Base-by-base conservation (phyloP, 1,140 invertebrate species). In the Adelges cooleyi region DNA sequence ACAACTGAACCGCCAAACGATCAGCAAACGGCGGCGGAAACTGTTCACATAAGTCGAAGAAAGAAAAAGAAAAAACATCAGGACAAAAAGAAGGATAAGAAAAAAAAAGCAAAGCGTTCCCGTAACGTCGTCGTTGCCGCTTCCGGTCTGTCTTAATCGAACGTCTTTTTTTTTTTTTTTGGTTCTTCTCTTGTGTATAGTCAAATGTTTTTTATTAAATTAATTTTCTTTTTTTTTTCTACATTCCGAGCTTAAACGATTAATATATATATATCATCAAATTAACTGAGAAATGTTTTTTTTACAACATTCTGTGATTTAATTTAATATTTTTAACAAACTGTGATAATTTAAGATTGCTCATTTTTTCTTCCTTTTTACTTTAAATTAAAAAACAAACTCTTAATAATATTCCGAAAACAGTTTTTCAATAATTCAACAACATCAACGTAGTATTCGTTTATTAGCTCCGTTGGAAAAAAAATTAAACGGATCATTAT, bases 301-400 rank as follows among this genome's bases (percentile, higher is more conserved):
- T 48, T 6, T 33, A 48, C 17, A 25, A 42, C 10, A 56, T 5
- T 46, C 56, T 62, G 54, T 59, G 56, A 62, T 62, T 62, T 62
- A 46, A 46, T 46, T 62, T 62, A 29, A 48, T 42, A n/a, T 62
- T 62, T 62, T 62, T 33, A 62, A 62, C 25, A 62, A 62, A 46
- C 56, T 62, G 56, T 62, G 56, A 62, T 62, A 62, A 48, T 29
- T 62, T 48, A 62, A 59, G 23, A 59, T 44, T 59, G 53, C 53
- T 59, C 53, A 59, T 42, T 59, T 42, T 42, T 40, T 59, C n/a
- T 56, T 56, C 36, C 42, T 59, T 44, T 22, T 38, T 22, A 20
- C 22, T 54, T 40, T 40, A 23, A 5, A 23, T 49, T 56, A 17
- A 54, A 42, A 38, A 38, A 51, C 27, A 27, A 50, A 17, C 18